These are phyloP conservation scores for Octomys mimax DNA, from an alignment of 2,797 vertebrate genomes.

Conservation along the genomic window DNA sequence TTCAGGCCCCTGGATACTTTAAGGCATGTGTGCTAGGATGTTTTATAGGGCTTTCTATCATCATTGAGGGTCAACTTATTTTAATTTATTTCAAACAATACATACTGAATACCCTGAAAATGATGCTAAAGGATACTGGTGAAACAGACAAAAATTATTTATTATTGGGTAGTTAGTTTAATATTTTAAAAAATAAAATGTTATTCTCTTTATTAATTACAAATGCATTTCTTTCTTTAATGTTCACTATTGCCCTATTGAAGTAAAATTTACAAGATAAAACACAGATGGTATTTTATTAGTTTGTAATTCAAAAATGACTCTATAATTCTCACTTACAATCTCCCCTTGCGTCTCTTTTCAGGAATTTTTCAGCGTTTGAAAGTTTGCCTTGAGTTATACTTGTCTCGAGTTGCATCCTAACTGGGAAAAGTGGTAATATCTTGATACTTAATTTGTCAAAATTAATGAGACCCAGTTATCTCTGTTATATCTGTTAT, in stretches of 20 bases:
- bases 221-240: neutral
- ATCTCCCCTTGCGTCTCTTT: neutral
- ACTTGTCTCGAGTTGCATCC: neutral
- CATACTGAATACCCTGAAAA: neutral
- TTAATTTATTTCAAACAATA: neutral
- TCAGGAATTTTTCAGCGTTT: constrained; percentile 9
- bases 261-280: neutral
- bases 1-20: neutral
- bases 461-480: constrained; percentile 6
- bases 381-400: neutral
- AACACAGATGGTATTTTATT: neutral
- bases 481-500: constrained; percentile 25
- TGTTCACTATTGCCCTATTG: neutral
- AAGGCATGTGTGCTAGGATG: neutral
- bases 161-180: neutral
- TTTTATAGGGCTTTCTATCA: neutral
- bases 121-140: neutral
- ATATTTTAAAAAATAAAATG: neutral
- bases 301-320: constrained; percentile 24
- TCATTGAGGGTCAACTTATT: neutral
- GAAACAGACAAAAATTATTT: neutral
- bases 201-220: neutral
- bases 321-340: neutral
- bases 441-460: constrained; percentile 57
- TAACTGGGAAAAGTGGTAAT: constrained; percentile 4